Base-by-base conservation (phyloP, 2,113 vertebrate genomes). In the Aspiorhynchus laticeps region DNA sequence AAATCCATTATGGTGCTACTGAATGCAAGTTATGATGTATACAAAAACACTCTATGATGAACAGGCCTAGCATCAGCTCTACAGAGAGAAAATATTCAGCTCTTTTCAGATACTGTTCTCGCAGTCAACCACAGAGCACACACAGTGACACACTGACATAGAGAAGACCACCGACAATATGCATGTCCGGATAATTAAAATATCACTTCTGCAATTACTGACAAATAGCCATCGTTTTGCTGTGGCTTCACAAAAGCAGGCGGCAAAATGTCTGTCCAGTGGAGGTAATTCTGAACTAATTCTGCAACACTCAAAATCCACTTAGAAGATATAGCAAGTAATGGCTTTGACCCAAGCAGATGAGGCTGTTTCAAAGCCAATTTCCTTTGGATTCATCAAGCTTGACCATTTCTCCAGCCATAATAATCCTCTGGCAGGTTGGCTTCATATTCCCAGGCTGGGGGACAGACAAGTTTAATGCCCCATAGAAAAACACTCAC, bases 261-360 rank as follows among this genome's bases (percentile, higher is more conserved):
- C 87, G 74, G 87, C 80, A 90, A 90, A 92, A 92, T 11, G 65
- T 86, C 82, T 87, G 91, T 94, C 88, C 85, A 84, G 88, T 46
- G 38, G 24, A 79, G 90, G 92, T 93, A 90, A 92, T 93, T 92
- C 90, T 88, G 28, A 93, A 92, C 93, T 93, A 94, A 95, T 95
- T 93, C 93, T 91, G 81, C 91, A 89, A 85, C 84, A 87, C 91
- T 88, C 80, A 86, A 86, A 90, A 92, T 89, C 91, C 93, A 92
- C 87, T 91, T 91, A 92, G 81, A 89, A 87, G 83, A 89, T 91
- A 89, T 88, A 91, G 92, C 90, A 91, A 90, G 91, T 92, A 95
- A 93, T 91, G 90, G 92, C 86, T 89, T 86, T 91, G 91, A 93
- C 93, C 89, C 88, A 88, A 90, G 88, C 89, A 91, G 91, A 91